phyloP scores from a whole-genome alignment of 1,140 invertebrate species.

The Ctenoplectra terminalis region DNA sequence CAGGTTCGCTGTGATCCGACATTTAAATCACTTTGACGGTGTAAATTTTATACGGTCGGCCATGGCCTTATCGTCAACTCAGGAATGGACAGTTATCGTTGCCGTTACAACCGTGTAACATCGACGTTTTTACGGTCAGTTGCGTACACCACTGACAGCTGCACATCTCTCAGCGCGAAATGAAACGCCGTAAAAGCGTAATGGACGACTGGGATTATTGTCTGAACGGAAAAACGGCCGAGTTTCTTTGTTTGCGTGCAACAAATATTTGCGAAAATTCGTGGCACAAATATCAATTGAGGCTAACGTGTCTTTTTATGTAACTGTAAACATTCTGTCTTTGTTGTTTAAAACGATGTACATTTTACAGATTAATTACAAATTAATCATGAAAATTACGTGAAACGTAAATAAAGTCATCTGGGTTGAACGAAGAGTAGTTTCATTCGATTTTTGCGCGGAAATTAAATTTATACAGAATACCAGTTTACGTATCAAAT shows the following conservation, averaged over 20 bases:
- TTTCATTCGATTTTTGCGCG: background rate
- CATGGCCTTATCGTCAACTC: conserved; percentile 44
- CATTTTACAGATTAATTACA: too few relatives aligned
- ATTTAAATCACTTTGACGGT: conserved; percentile 53
- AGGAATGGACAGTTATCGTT: conserved; percentile 47
- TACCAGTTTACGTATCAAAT: background rate
- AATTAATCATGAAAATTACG: too few relatives aligned
- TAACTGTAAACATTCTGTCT: background rate
- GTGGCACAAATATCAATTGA: background rate
- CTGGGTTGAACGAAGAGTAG: too few relatives aligned
- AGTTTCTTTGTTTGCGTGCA: background rate
- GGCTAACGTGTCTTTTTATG: background rate
- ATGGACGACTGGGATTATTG: conserved; percentile 23
- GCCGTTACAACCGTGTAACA: conserved; percentile 33
- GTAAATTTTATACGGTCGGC: conserved; percentile 51
- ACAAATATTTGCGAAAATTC: too few relatives aligned
- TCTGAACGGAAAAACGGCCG: background rate
- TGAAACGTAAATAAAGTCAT: too few relatives aligned
- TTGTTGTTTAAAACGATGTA: background rate
- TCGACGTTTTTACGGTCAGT: conserved; percentile 54
- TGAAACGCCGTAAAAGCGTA: conserved; percentile 50
- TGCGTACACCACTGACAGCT: conserved; percentile 42
- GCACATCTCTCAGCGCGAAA: conserved; percentile 38
- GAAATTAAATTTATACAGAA: background rate
- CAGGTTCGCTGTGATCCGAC: background rate